Evolutionary conservation across 2,113 vertebrate species (phyloP).

Genomic region (Thinocorus orbignyianus): DNA sequence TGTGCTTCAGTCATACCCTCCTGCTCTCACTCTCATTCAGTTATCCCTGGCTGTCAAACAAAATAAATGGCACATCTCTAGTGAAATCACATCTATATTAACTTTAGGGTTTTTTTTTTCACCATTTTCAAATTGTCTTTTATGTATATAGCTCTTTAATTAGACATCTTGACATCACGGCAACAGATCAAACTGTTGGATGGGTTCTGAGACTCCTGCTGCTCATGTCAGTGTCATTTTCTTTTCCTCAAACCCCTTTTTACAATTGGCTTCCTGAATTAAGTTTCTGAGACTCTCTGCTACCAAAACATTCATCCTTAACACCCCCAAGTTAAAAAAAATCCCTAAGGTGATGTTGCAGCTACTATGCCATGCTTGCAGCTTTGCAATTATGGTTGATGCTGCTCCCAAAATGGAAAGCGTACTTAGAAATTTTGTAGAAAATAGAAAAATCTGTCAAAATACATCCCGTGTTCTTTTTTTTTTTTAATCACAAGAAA

Average conservation of each 20-base stretch:
- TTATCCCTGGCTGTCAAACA: neutral
- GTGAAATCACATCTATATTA: conserved; percentile 21
- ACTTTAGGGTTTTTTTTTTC: conserved; percentile 14
- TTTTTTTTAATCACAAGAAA: neutral
- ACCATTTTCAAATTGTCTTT: neutral
- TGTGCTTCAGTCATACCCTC: neutral
- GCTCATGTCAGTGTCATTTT: neutral
- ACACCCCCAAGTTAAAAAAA: neutral
- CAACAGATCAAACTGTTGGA: neutral
- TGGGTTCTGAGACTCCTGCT: neutral
- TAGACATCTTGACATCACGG: neutral
- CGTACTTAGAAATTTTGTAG: neutral
- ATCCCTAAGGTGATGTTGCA: neutral
- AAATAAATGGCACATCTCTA: conserved; percentile 26
- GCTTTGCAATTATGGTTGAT: neutral
- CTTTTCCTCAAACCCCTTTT: neutral
- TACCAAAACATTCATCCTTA: neutral
- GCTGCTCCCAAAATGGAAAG: neutral
- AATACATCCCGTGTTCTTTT: neutral
- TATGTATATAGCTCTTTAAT: neutral
- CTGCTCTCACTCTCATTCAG: neutral
- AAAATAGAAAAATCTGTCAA: neutral
- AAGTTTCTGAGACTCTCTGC: neutral
- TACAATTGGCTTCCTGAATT: neutral
- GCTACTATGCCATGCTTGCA: neutral